Evolutionary conservation across 2,113 vertebrate genomes (phyloP).

Genomic region (Tychaedon coryphoeus): DNA sequence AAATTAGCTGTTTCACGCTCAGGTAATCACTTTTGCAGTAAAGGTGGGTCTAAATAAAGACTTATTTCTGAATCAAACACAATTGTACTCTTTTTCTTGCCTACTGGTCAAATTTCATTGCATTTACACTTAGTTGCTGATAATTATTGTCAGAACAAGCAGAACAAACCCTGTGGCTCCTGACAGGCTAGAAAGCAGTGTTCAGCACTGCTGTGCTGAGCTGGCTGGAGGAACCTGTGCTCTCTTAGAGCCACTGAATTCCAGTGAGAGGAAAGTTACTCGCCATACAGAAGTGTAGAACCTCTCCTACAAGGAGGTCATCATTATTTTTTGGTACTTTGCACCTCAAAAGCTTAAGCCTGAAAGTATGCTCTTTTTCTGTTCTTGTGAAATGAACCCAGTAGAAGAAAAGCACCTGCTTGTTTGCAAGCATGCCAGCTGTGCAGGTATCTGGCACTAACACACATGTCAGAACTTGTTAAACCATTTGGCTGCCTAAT

Average conservation of each 20-base stretch:
- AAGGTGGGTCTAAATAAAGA: neutral
- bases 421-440: neutral
- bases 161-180: neutral
- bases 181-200: neutral
- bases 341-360: neutral
- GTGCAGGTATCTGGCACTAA: constrained; percentile 32
- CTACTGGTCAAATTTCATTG: neutral
- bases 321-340: neutral
- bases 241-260: neutral
- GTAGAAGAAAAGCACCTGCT: neutral
- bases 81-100: neutral
- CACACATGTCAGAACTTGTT: constrained; percentile 2
- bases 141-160: neutral
- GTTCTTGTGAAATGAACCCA: neutral
- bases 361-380: neutral
- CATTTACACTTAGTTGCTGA: neutral
- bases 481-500: constrained; percentile 3
- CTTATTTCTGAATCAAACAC: neutral
- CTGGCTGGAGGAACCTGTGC: neutral
- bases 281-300: fast-evolving
- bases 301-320: neutral
- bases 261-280: neutral
- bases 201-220: neutral
- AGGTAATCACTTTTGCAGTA: neutral
- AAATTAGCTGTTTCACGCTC: constrained; percentile 14